Percentiles rank a stretch among this genome's conserved stretches.
Conservation (phyloP, 2,797 vertebrate species). For the Peromyscus nudipes region DNA sequence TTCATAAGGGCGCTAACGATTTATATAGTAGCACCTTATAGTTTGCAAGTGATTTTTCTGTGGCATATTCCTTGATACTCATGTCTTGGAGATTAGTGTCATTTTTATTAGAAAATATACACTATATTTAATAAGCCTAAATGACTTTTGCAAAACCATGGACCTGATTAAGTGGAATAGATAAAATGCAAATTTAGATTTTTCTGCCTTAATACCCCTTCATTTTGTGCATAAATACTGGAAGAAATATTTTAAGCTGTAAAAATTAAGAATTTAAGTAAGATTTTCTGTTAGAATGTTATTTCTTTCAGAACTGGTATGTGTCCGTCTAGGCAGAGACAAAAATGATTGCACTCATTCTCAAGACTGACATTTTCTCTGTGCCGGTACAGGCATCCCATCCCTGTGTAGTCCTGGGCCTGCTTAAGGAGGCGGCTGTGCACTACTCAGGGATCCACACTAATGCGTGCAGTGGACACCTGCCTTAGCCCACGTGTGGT, state of each 20-base stretch:
- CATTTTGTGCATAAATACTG: neutral
- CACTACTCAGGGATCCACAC: neutral
- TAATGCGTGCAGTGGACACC: neutral
- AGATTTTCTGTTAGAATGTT: neutral
- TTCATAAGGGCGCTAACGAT: neutral
- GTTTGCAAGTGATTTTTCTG: neutral
- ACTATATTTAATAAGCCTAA: neutral
- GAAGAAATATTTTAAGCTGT: neutral
- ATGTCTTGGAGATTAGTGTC: neutral
- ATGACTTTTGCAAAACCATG: neutral
- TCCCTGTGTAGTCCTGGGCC: neutral
- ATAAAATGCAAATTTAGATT: neutral
- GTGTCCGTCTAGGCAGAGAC: constrained; percentile 5
- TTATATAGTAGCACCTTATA: neutral
- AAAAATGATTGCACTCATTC: neutral
- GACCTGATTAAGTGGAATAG: neutral
- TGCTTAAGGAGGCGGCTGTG: neutral
- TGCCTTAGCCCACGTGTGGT: neutral
- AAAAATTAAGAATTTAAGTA: constrained; percentile 43
- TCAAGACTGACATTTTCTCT: neutral
- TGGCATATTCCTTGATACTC: neutral
- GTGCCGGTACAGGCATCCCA: neutral
- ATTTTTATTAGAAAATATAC: constrained; percentile 20
- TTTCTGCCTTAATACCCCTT: neutral
- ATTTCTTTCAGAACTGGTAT: neutral